phyloP scores from a whole-genome alignment of 1,140 invertebrate species.

The Drosophila serrata region DNA sequence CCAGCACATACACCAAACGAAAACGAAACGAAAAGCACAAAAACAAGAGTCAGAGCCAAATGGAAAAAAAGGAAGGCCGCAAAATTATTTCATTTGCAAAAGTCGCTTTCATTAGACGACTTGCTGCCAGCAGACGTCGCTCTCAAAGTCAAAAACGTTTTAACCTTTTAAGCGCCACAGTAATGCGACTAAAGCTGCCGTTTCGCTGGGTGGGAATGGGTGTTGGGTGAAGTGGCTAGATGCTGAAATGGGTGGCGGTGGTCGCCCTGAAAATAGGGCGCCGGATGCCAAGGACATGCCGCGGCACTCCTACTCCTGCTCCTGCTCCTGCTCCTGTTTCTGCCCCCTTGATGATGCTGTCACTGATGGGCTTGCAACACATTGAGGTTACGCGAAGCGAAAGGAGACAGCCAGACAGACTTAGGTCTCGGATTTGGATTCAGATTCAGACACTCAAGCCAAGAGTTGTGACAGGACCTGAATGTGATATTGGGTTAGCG shows the following conservation, averaged over 20 bases:
- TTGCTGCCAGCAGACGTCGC: conserved; percentile 54
- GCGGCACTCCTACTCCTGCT: not conserved
- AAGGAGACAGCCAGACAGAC: conserved; percentile 57
- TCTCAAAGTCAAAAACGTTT: conserved; percentile 78
- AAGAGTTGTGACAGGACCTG: conserved; percentile 53
- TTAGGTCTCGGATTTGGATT: conserved; percentile 40
- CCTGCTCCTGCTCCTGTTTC: conserved; percentile 22
- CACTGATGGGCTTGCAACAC: conserved; percentile 70
- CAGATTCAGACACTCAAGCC: conserved; percentile 42
- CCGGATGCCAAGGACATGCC: conserved; percentile 66
- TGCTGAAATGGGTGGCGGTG: conserved; percentile 7
- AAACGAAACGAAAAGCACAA: conserved; percentile 13
- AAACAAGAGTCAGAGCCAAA: conserved; percentile 1
- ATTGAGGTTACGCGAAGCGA: conserved; percentile 79
- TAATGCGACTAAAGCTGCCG: conserved; percentile 75
- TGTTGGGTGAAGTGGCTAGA: not conserved
- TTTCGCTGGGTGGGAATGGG: conserved; percentile 17
- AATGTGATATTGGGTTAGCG: conserved; percentile 43
- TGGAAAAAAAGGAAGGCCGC: conserved; percentile 27
- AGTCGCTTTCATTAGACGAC: conserved; percentile 69
- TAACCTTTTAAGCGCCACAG: conserved; percentile 79
- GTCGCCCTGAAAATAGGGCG: conserved; percentile 41
- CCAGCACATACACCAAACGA: not conserved
- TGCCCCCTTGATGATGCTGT: conserved; percentile 35
- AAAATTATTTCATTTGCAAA: conserved; percentile 68